phyloP scores from a whole-genome alignment of 2,113 vertebrate species.

The Oreochromis tanganicae region DNA sequence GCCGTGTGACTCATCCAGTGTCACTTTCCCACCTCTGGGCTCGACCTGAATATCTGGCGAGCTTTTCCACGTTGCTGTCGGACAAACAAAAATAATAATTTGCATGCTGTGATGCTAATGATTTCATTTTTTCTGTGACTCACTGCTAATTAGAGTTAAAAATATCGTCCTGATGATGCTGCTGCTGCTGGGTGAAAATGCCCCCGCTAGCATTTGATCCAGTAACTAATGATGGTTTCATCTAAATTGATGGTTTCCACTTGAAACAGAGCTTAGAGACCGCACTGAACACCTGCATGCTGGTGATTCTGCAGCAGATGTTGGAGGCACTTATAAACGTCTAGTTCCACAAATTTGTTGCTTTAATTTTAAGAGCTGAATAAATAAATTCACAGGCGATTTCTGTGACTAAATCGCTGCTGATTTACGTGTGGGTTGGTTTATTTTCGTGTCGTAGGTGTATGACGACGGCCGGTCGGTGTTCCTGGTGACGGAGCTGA shows the following conservation, averaged over 20 bases:
- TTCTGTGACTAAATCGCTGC: background rate
- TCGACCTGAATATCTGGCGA: background rate
- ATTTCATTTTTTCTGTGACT: background rate
- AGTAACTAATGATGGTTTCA: background rate
- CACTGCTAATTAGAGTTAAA: background rate
- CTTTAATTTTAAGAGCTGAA: background rate
- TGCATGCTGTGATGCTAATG: background rate
- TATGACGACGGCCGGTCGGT: conserved; percentile 89
- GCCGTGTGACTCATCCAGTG: background rate
- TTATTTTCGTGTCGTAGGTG: conserved; percentile 68
- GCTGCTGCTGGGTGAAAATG: background rate
- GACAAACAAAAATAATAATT: background rate
- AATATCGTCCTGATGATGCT: background rate
- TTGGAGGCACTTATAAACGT: background rate
- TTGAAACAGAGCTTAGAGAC: background rate
- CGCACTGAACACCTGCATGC: background rate
- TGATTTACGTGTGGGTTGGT: background rate
- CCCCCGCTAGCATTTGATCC: background rate
- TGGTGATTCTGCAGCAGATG: background rate
- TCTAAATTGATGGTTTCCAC: background rate
- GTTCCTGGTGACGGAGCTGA: conserved; percentile 93
- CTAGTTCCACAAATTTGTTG: background rate
- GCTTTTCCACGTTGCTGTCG: background rate
- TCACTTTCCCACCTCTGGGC: background rate
- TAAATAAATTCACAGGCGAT: background rate